Percentiles rank a stretch among this genome's conserved stretches.
These are phyloP conservation scores for Amazona finschi DNA, from an alignment of 2,797 vertebrate genomes.

Conservation along the genomic window DNA sequence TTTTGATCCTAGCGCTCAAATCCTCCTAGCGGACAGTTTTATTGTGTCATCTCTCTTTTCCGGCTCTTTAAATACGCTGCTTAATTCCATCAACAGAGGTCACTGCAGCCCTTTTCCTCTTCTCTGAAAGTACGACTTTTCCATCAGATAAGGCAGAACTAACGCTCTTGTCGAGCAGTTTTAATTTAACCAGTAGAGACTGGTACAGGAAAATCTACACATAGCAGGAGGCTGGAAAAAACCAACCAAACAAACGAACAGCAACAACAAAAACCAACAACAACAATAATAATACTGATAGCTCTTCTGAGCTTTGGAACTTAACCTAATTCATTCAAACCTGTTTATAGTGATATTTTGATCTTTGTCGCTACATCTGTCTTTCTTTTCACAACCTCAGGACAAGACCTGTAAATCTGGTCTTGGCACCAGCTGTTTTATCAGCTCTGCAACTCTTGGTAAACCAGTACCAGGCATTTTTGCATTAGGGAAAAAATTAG, in stretches of 20 bases:
- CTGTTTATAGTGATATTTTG: not conserved
- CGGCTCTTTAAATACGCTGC: slow-evolving; percentile 27
- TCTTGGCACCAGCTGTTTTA: not conserved
- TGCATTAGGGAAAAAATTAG: not conserved
- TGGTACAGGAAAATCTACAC: not conserved
- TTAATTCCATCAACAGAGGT: slow-evolving; percentile 76
- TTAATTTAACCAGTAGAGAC: not conserved
- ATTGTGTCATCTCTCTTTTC: not conserved
- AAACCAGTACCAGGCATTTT: not conserved
- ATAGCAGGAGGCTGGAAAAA: not conserved
- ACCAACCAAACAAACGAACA: not conserved
- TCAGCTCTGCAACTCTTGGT: not conserved
- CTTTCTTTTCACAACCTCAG: not conserved
- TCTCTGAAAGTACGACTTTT: not conserved
- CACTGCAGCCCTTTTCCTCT: slow-evolving; percentile 66
- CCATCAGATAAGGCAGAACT: not conserved
- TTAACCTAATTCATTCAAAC: not conserved
- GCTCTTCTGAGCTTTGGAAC: not conserved
- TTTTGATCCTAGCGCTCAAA: not conserved
- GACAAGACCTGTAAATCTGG: not conserved
- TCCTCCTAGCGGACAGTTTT: not conserved
- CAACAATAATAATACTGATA: not conserved
- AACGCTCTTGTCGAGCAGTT: not conserved
- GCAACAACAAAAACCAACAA: not conserved
- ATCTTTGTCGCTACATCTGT: not conserved